Conservation (phyloP, 2,113 vertebrate species). For the Caranx ignobilis region DNA sequence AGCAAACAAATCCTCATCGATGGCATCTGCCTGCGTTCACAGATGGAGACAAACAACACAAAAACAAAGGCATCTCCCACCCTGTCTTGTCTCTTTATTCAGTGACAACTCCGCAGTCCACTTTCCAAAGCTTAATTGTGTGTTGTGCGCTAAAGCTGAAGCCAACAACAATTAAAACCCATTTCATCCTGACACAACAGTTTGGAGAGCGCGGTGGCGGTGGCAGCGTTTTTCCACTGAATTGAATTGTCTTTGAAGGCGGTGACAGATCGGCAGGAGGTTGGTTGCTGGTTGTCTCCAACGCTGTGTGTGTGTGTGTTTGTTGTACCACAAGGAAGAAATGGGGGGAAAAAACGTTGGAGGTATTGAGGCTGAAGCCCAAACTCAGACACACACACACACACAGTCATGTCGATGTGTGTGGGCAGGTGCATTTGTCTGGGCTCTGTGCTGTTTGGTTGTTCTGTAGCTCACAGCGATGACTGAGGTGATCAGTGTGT, state of each 20-base stretch:
- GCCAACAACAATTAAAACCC: conserved; percentile 11
- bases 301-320: neutral
- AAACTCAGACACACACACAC: neutral
- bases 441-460: conserved; percentile 17
- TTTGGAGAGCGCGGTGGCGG: neutral
- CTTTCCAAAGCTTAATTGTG: conserved; percentile 40
- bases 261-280: conserved; percentile 25
- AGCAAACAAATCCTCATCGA: conserved; percentile 30
- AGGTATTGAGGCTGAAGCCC: conserved; percentile 9
- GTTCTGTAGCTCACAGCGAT: conserved; percentile 3
- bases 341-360: neutral
- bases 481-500: conserved; percentile 13
- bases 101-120: conserved; percentile 27
- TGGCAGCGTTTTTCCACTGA: neutral
- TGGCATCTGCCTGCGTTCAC: conserved; percentile 16
- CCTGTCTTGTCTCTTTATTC: conserved; percentile 23
- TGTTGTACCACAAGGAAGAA: neutral
- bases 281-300: conserved; percentile 15
- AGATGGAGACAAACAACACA: conserved; percentile 15
- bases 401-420: conserved; percentile 9
- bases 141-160: neutral
- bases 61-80: conserved; percentile 39
- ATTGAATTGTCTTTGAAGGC: conserved; percentile 40
- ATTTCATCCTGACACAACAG: conserved; percentile 32
- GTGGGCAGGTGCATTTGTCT: conserved; percentile 14